phyloP scores from a whole-genome alignment of 2,888 invertebrate genomes.

The Mythimna ferrago region DNA sequence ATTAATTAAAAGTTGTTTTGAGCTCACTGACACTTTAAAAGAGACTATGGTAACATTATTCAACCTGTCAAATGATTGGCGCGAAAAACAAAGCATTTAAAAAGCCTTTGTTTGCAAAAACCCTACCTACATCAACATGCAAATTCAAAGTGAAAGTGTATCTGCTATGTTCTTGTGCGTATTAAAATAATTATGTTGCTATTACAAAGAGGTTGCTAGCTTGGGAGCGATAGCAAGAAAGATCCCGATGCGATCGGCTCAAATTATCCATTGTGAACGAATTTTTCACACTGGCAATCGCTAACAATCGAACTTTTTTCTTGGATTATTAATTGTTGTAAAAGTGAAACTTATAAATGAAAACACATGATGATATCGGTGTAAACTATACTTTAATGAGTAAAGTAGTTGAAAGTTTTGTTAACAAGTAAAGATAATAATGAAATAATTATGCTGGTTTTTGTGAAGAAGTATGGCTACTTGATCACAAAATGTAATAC shows the following conservation, averaged over 20 bases:
- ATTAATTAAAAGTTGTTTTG: slow-evolving; percentile 18
- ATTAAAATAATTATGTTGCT: slow-evolving; percentile 80
- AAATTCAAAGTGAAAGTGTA: slow-evolving; percentile 85
- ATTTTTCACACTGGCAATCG: slow-evolving; percentile 67
- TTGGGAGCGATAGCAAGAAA: slow-evolving; percentile 74
- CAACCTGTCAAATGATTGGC: slow-evolving; percentile 40
- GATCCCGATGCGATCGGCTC: slow-evolving; percentile 49
- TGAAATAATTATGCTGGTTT: background rate
- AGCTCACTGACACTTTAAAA: slow-evolving; percentile 2
- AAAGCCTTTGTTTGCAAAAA: slow-evolving; percentile 54
- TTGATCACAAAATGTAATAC: background rate
- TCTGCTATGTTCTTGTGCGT: slow-evolving; percentile 70
- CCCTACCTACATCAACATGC: slow-evolving; percentile 60
- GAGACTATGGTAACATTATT: slow-evolving; percentile 15
- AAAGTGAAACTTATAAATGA: slow-evolving; percentile 61
- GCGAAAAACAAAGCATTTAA: slow-evolving; percentile 34
- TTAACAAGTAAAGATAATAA: slow-evolving; percentile 5
- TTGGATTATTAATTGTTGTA: slow-evolving; percentile 49
- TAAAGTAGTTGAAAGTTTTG: slow-evolving; percentile 32
- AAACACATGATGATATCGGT: slow-evolving; percentile 51
- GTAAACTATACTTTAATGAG: slow-evolving; percentile 34
- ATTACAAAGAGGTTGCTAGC: slow-evolving; percentile 69
- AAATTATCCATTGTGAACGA: slow-evolving; percentile 59
- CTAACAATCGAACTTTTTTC: slow-evolving; percentile 65
- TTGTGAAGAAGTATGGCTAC: background rate